Percentiles rank a stretch among this genome's conserved stretches.
Conservation (phyloP, 2,113 vertebrate species). For the Micromys minutus region DNA sequence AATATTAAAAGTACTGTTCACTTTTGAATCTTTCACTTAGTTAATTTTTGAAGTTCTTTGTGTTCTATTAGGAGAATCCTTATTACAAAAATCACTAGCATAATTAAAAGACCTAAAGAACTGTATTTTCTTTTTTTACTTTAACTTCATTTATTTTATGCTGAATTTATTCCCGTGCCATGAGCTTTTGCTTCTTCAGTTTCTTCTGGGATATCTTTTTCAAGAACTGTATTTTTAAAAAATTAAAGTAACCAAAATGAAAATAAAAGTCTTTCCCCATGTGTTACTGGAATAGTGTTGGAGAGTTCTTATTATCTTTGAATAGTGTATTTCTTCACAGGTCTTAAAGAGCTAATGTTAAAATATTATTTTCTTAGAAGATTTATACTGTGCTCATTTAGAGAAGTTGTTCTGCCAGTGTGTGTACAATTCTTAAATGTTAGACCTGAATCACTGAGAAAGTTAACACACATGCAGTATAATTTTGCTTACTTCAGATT, state of each 20-base stretch:
- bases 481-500: conserved; percentile 47
- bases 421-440: conserved; percentile 39
- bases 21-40: conserved; percentile 51
- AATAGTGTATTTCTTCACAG: conserved; percentile 37
- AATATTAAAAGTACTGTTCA: conserved; percentile 46
- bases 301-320: conserved; percentile 50
- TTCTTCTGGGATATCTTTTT: no score
- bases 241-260: background rate
- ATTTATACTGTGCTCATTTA: conserved; percentile 39
- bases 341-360: background rate
- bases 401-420: background rate
- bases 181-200: no score
- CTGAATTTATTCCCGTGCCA: no score
- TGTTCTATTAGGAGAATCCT: conserved; percentile 59
- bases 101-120: conserved; percentile 46
- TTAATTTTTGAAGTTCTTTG: conserved; percentile 14
- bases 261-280: background rate
- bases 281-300: conserved; percentile 24
- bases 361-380: conserved; percentile 14
- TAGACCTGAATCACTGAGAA: background rate
- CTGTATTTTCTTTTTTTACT: no score
- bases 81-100: conserved; percentile 39
- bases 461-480: conserved; percentile 1
- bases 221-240: no score
- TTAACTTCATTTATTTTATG: no score